Base-by-base conservation (phyloP, 2,888 invertebrate species). In the Dicyrtomina minuta region DNA sequence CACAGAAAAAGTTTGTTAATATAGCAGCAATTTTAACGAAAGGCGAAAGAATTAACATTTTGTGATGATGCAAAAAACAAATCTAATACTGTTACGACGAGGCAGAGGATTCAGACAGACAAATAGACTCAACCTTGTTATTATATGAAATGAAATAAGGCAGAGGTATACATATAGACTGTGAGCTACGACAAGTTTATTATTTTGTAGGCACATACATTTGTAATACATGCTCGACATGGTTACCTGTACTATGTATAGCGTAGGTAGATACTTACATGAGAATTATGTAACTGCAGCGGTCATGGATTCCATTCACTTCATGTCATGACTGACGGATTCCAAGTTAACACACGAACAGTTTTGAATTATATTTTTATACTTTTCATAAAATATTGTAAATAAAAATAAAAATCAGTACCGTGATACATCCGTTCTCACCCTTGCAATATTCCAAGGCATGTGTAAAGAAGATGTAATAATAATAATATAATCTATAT, bases 311-410 rank as follows among this genome's bases (percentile, higher is more conserved):
- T 33, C 33, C 33, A 33, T 17, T 13, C 39, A 39, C 20, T 33
- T 58, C 39, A n/a, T 58, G 33, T 51, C 64, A 49, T 64, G 64
- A 64, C 64, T 6, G 27, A 39, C 39, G 51, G 53, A 51, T 64
- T 64, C 49, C 27, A 60, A 61, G 51, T 51, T 51, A 51, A 27
- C 20, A 39, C 39, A 64, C 17, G 64, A 64, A 64, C 33, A 51
- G 51, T 46, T 51, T 64, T 49, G 51, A 64, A 64, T 64, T 64
- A 64, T 64, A n/a, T 64, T 39, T 51, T 20, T 51, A 8, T 33
- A 39, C 49, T 51, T 64, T 27, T 64, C 64, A 13, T 64, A 49
- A 39, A 39, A 12, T 49, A n/a, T n/a, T n/a, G n/a, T n/a, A n/a
- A 33, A 33, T 33, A 33, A 5, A 33, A 13, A 39, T 12, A 51